Percentiles rank a stretch among this genome's conserved stretches.
These are phyloP conservation scores for Apus apus DNA, from an alignment of 2,113 vertebrate genomes.

Conservation along the genomic window DNA sequence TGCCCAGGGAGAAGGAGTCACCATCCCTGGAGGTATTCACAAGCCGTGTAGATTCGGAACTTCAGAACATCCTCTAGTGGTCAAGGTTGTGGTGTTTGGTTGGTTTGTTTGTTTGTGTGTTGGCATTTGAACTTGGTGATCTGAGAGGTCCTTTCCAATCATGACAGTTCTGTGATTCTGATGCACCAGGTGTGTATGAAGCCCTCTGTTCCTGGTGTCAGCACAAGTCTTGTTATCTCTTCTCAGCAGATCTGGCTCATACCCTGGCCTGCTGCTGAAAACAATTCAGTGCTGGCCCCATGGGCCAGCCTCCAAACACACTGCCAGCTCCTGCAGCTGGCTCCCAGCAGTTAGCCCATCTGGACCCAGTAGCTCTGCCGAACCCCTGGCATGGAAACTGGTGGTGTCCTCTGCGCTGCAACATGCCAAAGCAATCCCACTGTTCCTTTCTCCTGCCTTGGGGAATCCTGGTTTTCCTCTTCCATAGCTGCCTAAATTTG, in stretches of 20 bases:
- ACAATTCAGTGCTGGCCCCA: background rate
- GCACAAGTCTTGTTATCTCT: background rate
- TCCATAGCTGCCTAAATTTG: background rate
- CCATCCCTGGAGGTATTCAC: too few species aligned
- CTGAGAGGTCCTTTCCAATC: too few species aligned
- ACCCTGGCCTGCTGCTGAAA: background rate
- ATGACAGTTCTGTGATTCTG: background rate
- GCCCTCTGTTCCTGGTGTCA: background rate
- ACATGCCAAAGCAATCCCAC: background rate
- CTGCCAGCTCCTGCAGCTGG: background rate
- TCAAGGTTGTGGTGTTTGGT: too few species aligned
- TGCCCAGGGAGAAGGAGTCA: too few species aligned
- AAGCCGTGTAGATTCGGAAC: too few species aligned
- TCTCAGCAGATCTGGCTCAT: background rate
- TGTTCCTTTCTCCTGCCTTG: background rate
- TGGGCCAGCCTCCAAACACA: background rate
- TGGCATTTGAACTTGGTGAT: too few species aligned
- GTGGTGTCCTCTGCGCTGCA: background rate
- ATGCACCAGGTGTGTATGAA: background rate
- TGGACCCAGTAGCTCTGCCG: background rate
- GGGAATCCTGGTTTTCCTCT: background rate
- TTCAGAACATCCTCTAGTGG: too few species aligned
- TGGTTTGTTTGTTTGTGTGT: too few species aligned
- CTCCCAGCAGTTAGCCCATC: fast-evolving
- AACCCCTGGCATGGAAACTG: too few species aligned